These are phyloP conservation scores for Gandaritis pyraliata DNA, from an alignment of 2,888 invertebrate genomes.

Conservation along the genomic window DNA sequence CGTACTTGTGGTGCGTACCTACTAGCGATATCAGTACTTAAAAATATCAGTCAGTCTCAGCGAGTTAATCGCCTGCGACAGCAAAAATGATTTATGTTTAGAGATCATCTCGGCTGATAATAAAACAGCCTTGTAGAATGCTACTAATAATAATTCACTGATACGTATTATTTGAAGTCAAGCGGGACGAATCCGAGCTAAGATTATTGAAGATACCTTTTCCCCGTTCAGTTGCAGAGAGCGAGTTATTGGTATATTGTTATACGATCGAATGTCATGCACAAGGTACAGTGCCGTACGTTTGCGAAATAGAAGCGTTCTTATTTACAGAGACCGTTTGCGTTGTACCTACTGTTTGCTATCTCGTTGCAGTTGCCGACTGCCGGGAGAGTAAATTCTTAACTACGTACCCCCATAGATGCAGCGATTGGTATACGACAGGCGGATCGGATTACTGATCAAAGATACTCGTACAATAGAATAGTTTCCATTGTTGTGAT, in stretches of 20 bases:
- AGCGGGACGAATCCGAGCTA: slow-evolving; percentile 15
- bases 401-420: slow-evolving; percentile 47
- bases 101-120: slow-evolving; percentile 44
- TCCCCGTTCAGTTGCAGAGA: slow-evolving; percentile 15
- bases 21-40: slow-evolving; percentile 35
- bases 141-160: slow-evolving; percentile 28
- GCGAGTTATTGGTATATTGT: slow-evolving; percentile 35
- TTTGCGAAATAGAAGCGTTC: slow-evolving; percentile 56
- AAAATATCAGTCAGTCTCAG: slow-evolving; percentile 51
- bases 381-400: slow-evolving; percentile 52
- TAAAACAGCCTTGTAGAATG: slow-evolving; percentile 31
- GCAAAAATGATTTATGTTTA: slow-evolving; percentile 48
- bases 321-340: slow-evolving; percentile 71
- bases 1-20: too few species aligned
- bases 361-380: slow-evolving; percentile 56
- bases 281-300: slow-evolving; percentile 36
- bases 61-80: slow-evolving; percentile 51
- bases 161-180: slow-evolving; percentile 20
- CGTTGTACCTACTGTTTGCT: slow-evolving; percentile 62
- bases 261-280: slow-evolving; percentile 33
- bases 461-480: slow-evolving; percentile 33
- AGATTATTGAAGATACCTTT: slow-evolving; percentile 24
- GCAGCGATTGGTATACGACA: slow-evolving; percentile 24
- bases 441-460: slow-evolving; percentile 42
- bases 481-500: slow-evolving; percentile 33